Percentiles rank a stretch among this genome's conserved stretches.
Conservation (phyloP, 2,797 vertebrate species). For the Vultur gryphus region DNA sequence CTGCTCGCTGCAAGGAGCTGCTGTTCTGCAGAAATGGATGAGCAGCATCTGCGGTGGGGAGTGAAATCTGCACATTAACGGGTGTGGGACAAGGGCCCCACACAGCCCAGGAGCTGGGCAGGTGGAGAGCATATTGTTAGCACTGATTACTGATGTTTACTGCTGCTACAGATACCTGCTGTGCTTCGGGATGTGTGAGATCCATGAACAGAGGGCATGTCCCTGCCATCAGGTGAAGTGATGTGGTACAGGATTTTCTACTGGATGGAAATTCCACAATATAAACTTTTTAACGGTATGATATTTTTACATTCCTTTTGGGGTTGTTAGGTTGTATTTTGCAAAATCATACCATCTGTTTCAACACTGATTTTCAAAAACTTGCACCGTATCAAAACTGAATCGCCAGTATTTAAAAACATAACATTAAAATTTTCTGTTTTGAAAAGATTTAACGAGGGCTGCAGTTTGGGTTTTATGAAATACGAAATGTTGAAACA, state of each 20-base stretch:
- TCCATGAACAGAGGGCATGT: background rate
- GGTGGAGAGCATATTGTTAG: background rate
- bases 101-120: background rate
- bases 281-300: background rate
- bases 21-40: background rate
- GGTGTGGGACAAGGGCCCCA: accelerated
- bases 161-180: background rate
- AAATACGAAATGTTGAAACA: background rate
- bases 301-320: background rate
- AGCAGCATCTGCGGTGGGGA: background rate
- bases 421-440: background rate
- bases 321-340: background rate
- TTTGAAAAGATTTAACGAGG: background rate
- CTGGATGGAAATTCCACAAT: background rate
- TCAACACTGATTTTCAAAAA: background rate
- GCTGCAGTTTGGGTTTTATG: background rate
- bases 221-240: background rate
- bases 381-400: background rate
- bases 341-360: background rate
- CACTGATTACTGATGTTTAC: background rate
- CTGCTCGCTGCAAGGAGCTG: background rate
- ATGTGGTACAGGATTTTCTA: background rate
- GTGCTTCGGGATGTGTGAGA: background rate
- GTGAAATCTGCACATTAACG: background rate
- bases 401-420: background rate